Conservation (phyloP, 2,888 invertebrate genomes). For the Netelia virgata region DNA sequence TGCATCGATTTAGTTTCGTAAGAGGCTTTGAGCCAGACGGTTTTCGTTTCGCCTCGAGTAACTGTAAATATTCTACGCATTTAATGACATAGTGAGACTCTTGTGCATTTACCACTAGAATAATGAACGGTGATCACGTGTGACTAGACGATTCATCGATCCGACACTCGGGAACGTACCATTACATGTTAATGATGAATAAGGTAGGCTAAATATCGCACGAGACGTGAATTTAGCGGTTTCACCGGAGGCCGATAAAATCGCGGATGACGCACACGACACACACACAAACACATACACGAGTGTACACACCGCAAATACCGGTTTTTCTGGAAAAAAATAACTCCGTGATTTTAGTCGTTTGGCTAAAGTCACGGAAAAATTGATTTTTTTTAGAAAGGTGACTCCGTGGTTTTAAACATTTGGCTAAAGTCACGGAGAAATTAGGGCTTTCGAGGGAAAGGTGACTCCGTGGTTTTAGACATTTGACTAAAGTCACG, state of each 20-base stretch:
- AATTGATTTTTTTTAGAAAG: no score
- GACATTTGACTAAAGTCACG: no score
- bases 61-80: constrained; percentile 10
- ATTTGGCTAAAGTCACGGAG: no score
- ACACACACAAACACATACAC: no score
- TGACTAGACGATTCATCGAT: not conserved
- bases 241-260: no score
- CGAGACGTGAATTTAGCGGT: no score
- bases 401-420: no score
- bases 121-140: not conserved
- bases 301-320: no score
- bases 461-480: no score
- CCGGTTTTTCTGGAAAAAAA: not conserved
- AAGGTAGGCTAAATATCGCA: not conserved
- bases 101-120: not conserved
- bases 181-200: constrained; percentile 27
- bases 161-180: constrained; percentile 4
- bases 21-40: constrained; percentile 37
- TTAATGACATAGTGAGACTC: constrained; percentile 23
- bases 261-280: no score
- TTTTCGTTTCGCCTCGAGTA: constrained; percentile 26
- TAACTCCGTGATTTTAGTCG: not conserved
- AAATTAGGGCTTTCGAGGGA: no score
- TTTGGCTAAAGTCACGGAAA: not conserved
- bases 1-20: constrained; percentile 47